Conservation (phyloP, 1,140 invertebrate species). For the Diabrotica undecimpunctata region DNA sequence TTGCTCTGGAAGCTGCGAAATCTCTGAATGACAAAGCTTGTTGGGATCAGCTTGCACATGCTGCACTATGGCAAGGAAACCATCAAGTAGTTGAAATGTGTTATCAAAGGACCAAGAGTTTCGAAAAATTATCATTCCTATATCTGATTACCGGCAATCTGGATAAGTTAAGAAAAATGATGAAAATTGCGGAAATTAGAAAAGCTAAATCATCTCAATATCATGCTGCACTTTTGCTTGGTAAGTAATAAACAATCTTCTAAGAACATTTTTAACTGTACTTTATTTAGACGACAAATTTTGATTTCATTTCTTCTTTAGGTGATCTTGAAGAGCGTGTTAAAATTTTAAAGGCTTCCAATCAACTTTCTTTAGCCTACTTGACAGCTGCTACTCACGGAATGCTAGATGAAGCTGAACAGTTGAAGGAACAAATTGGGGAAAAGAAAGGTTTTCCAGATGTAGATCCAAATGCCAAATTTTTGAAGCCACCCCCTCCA, state of each 20-base stretch:
- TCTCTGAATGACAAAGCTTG: slow-evolving; percentile 89
- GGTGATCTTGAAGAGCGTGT: slow-evolving; percentile 91
- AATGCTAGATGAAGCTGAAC: slow-evolving; percentile 72
- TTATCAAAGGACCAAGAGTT: slow-evolving; percentile 99
- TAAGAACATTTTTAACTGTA: not conserved
- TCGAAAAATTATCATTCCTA: slow-evolving; percentile 96
- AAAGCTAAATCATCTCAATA: slow-evolving; percentile 96
- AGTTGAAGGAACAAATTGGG: slow-evolving; percentile 64
- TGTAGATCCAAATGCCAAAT: slow-evolving; percentile 69
- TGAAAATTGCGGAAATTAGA: slow-evolving; percentile 95
- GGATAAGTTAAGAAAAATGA: slow-evolving; percentile 98
- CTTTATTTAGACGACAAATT: too few species aligned
- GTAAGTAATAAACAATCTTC: slow-evolving; percentile 55
- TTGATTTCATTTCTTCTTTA: slow-evolving; percentile 44
- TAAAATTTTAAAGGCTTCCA: slow-evolving; percentile 79
- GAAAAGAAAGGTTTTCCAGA: slow-evolving; percentile 68
- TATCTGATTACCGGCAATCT: slow-evolving; percentile 98
- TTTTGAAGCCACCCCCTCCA: slow-evolving; percentile 84
- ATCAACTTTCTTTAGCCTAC: slow-evolving; percentile 80
- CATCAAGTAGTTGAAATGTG: slow-evolving; percentile 98
- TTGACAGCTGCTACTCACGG: slow-evolving; percentile 95
- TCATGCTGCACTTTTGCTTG: slow-evolving; percentile 88
- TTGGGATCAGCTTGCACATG: slow-evolving; percentile 96
- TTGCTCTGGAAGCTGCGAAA: slow-evolving; percentile 89
- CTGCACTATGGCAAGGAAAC: slow-evolving; percentile 91